Base-by-base conservation (phyloP, 2,797 vertebrate species). In the Echiichthys vipera region DNA sequence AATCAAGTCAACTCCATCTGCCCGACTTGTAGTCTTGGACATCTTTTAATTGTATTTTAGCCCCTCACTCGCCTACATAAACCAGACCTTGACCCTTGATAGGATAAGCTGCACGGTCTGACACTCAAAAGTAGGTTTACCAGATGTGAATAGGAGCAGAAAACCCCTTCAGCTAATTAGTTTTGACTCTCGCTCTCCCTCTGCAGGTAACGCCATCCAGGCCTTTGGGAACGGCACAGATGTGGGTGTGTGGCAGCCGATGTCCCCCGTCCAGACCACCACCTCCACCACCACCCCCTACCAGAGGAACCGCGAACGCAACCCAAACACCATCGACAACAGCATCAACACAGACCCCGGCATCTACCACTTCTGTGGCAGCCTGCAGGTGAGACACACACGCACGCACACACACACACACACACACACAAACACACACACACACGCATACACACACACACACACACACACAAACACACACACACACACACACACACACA, bases 141-240 rank as follows among this genome's bases (percentile, higher is more conserved):
- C n/a, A n/a, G n/a, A n/a, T n/a, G n/a, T n/a, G n/a, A n/a, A n/a
- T n/a, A n/a, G n/a, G n/a, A n/a, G n/a, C n/a, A n/a, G n/a, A n/a
- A n/a, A n/a, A n/a, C n/a, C n/a, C n/a, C n/a, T n/a, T n/a, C 12
- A 29, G 15, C 15, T 75, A 12, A 50, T 14, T 5, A 15, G 5
- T 12, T 49, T 3, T 43, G 10, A 40, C 12, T 34, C 30, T 22
- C 32, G 4, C 17, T 17, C 11, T 27, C 1, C 5, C 43, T 73
- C 80, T 78, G 17, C 47, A 97, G 96, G 95, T 82, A 96, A 96
- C 46, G 95, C 96, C 84, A 96, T 98, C 89, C 96, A 97, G 88
- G 97, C 97, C 64, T 98, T 97, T 2, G 97, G 97, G 57, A 98
- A 98, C 8, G 97, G 97, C 55, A 98, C 96, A 0, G 97, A 98